Percentiles rank a stretch among this genome's conserved stretches.
These are phyloP conservation scores for Cololabis saira DNA, from an alignment of 2,113 vertebrate genomes.

Conservation along the genomic window DNA sequence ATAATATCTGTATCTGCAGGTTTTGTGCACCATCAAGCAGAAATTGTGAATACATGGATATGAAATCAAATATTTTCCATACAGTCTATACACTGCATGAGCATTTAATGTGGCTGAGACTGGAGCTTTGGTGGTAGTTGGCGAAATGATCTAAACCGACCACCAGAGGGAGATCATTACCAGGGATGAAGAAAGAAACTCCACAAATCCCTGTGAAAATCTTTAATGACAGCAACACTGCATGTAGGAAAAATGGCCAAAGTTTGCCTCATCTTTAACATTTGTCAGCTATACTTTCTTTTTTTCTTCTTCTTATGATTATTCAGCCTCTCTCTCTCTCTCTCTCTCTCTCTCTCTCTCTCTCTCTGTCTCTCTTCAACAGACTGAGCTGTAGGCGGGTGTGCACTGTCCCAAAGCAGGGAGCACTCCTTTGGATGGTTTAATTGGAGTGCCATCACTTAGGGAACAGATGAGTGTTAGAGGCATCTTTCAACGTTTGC, in stretches of 20 bases:
- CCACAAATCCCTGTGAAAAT: not conserved
- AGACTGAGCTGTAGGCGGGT: slow-evolving; percentile 28
- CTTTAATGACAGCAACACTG: no score
- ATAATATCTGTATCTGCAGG: not conserved
- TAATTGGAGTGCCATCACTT: slow-evolving; percentile 73
- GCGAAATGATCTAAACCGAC: not conserved
- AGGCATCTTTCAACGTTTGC: slow-evolving; percentile 66
- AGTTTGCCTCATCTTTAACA: not conserved
- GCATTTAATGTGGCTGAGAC: not conserved
- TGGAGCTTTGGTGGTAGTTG: no score
- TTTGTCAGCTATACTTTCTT: not conserved
- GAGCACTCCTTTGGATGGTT: slow-evolving; percentile 51
- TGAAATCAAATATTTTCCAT: not conserved
- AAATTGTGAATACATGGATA: not conserved
- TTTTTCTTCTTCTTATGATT: not conserved
- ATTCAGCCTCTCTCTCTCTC: not conserved
- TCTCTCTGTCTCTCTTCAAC: not conserved
- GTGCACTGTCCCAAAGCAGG: slow-evolving; percentile 42
- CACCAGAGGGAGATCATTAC: slow-evolving; percentile 41
- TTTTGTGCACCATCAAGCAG: not conserved
- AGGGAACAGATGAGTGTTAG: slow-evolving; percentile 67
- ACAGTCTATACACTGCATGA: no score
- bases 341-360: no score
- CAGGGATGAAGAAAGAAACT: not conserved
- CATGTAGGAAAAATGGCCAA: not conserved